Evolutionary conservation across 2,888 invertebrate genomes (phyloP).

Genomic region (Gnatocerus cornutus): DNA sequence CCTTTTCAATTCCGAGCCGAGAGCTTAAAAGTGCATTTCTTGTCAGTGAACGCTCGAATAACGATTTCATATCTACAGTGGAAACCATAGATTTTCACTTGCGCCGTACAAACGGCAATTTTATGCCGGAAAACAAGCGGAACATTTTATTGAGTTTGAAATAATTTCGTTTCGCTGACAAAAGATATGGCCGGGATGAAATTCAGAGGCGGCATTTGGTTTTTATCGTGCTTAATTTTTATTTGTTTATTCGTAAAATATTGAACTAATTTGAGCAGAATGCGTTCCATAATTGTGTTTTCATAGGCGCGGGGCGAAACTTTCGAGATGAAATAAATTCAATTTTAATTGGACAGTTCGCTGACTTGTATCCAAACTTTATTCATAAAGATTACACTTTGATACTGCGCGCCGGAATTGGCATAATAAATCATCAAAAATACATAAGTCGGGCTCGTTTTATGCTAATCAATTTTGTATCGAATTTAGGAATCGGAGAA

Average conservation of each 20-base stretch:
- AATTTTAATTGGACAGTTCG: conserved; percentile 55
- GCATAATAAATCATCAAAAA: conserved; percentile 50
- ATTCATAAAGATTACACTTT: conserved; percentile 56
- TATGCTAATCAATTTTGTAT: conserved; percentile 48
- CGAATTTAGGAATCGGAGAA: neutral
- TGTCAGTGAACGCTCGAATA: conserved; percentile 22
- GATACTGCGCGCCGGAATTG: conserved; percentile 48
- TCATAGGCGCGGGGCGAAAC: conserved; percentile 47
- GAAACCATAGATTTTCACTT: conserved; percentile 28
- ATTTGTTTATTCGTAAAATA: conserved; percentile 52
- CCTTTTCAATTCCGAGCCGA: conserved; percentile 16
- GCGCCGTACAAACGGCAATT: conserved; percentile 17
- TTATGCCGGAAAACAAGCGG: conserved; percentile 28
- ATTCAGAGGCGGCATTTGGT: conserved; percentile 51
- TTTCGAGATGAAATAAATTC: conserved; percentile 54
- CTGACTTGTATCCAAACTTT: conserved; percentile 54
- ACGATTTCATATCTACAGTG: conserved; percentile 26
- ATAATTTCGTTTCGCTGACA: conserved; percentile 24
- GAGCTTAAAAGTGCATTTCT: conserved; percentile 33
- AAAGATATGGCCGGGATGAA: conserved; percentile 10
- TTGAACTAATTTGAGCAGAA: conserved; percentile 47
- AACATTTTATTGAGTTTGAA: conserved; percentile 36
- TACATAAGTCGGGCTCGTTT: conserved; percentile 36
- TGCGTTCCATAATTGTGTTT: conserved; percentile 46
- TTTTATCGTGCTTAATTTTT: conserved; percentile 55